Base-by-base conservation (phyloP, 1,140 invertebrate genomes). In the Nasonia longicornis region DNA sequence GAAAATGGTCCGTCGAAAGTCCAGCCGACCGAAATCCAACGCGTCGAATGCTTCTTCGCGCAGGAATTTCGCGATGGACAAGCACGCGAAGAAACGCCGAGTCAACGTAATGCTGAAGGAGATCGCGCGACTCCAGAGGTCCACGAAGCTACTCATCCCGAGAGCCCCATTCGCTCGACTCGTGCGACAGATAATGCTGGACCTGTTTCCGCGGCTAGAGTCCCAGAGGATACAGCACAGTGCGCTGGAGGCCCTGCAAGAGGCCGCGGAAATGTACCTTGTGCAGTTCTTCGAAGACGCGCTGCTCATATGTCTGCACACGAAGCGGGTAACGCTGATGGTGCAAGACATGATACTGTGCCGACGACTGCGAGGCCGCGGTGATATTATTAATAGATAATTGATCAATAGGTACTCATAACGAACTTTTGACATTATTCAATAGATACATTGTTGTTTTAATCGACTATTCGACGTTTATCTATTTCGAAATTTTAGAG, bases 251-350 rank as follows among this genome's bases (percentile, higher is more conserved):
- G 92, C 92, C 7, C 77, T 93, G 45, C 94, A 96, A 89, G 94
- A 95, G 88, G 93, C 95, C 11, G 89, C 91, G 71, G 95, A 97
- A 89, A 93, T 94, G 83, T 96, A 95, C 86, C 81, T 96, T 11
- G 94, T 95, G 20, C 94, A 95, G 85, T 92, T 95, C 11, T 96
- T 96, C 85, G 93, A 95, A 87, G 95, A 96, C 87, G 92, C 94
- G 66, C 92, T 95, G 85, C 82, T 95, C 86, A 92, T 95, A 83
- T 92, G 95, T 31, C 91, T 93, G 74, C 95, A 96, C 86, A 94
- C 95, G 16, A 94, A 95, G 84, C 91, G 96, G 48, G 93, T 96
- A 0, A 97, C 96, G 29, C 91, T 96, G 75, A 94, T 94, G 92
- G 92, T 93, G 38, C 93, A 93, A 80, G 96, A 96, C 88, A 87